Evolutionary conservation across 2,113 vertebrate species (phyloP).

Genomic region (Laticauda colubrina): DNA sequence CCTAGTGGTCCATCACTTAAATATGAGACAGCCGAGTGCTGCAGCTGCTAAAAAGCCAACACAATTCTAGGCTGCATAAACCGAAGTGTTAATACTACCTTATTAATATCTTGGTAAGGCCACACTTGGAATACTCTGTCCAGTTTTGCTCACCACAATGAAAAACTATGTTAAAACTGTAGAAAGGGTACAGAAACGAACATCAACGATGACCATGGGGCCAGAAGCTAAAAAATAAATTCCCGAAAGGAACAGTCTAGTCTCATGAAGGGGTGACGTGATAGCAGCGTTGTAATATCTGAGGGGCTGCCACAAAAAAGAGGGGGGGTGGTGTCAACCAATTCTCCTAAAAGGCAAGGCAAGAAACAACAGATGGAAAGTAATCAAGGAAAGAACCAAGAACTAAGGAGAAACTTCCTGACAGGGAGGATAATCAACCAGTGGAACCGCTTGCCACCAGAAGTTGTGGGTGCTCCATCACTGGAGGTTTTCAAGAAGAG

Average conservation of each 20-base stretch:
- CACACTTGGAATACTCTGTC: too few relatives aligned
- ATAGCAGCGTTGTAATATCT: neutral
- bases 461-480: neutral
- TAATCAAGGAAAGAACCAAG: neutral
- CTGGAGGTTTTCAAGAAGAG: neutral
- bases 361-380: neutral
- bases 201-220: neutral
- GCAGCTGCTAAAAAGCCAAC: neutral
- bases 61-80: too few relatives aligned
- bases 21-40: neutral
- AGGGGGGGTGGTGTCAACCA: too few relatives aligned
- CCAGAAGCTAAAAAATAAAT: neutral
- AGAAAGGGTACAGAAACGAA: neutral
- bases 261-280: neutral
- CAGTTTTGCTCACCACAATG: too few relatives aligned
- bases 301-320: neutral
- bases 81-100: too few relatives aligned
- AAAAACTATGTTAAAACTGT: too few relatives aligned
- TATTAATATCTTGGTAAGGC: too few relatives aligned
- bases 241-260: neutral
- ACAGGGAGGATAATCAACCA: neutral
- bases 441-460: neutral
- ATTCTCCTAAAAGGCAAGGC: neutral
- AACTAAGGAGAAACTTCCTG: neutral
- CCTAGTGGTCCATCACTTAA: neutral